Evolutionary conservation across 1,140 invertebrate species (phyloP).

Genomic region (Sarcophaga bullata): DNA sequence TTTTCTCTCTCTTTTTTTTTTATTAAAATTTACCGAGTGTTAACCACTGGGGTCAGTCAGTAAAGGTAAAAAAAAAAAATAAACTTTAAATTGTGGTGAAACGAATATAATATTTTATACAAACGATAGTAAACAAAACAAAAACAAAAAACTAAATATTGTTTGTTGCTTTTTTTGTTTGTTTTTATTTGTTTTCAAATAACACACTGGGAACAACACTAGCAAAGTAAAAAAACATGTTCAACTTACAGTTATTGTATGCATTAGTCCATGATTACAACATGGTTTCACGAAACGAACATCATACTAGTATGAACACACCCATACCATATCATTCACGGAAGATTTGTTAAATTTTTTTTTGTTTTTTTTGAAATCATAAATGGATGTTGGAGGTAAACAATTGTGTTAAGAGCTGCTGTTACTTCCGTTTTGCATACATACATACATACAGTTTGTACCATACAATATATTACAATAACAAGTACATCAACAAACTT

Average conservation of each 20-base stretch:
- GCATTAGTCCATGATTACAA: background rate
- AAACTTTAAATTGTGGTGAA: background rate
- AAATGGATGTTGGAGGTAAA: background rate
- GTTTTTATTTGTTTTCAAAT: background rate
- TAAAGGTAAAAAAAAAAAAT: background rate
- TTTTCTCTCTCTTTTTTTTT: background rate
- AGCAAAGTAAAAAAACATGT: background rate
- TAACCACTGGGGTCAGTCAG: background rate
- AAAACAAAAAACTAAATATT: too few species aligned
- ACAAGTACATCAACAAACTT: too few species aligned
- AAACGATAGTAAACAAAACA: too few species aligned
- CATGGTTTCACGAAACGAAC: too few species aligned
- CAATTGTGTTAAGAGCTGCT: slow-evolving; percentile 32
- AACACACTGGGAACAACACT: background rate
- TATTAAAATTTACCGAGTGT: background rate
- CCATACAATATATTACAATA: background rate
- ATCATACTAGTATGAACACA: background rate
- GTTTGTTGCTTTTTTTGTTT: too few species aligned
- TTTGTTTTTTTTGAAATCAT: too few species aligned
- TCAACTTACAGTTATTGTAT: background rate
- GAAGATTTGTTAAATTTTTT: too few species aligned
- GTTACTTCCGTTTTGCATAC: slow-evolving; percentile 29
- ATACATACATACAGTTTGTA: background rate
- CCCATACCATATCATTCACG: background rate
- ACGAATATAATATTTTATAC: too few species aligned